Evolutionary conservation across 2,888 invertebrate species (phyloP).

Genomic region (Ectropis crepuscularia): DNA sequence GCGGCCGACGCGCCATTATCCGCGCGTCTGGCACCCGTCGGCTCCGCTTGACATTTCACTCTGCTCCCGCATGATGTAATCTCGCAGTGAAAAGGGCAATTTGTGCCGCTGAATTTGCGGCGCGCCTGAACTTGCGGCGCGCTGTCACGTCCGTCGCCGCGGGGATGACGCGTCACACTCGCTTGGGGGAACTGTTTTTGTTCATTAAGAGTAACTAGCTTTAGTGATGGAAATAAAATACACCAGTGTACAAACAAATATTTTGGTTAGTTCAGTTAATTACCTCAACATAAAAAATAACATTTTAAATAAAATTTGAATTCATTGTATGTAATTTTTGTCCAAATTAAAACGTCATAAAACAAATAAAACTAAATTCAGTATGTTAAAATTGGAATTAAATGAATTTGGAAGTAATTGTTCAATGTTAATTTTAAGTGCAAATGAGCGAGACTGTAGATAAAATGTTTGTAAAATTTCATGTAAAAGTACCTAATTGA

Average conservation of each 20-base stretch:
- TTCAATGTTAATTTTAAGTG: too few relatives aligned
- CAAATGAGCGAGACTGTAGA: too few relatives aligned
- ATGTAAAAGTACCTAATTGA: too few relatives aligned
- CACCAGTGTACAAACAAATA: constrained; percentile 34
- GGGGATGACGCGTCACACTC: constrained; percentile 46
- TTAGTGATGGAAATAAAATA: constrained; percentile 42
- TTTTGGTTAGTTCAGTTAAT: too few relatives aligned
- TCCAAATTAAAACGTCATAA: too few relatives aligned
- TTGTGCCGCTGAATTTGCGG: constrained; percentile 84
- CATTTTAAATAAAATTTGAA: too few relatives aligned
- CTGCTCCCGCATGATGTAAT: constrained; percentile 85
- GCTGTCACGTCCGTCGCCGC: constrained; percentile 80
- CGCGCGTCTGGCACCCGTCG: constrained; percentile 84
- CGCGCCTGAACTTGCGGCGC: constrained; percentile 77
- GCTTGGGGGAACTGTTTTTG: constrained; percentile 49
- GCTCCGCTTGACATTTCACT: constrained; percentile 85
- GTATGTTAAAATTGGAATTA: too few relatives aligned
- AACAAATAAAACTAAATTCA: too few relatives aligned
- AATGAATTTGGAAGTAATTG: too few relatives aligned
- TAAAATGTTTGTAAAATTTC: too few relatives aligned
- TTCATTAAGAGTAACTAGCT: constrained; percentile 36
- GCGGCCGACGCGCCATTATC: constrained; percentile 85
- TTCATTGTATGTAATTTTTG: too few relatives aligned
- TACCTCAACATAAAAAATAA: too few relatives aligned
- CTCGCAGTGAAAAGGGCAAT: constrained; percentile 85